Conservation (phyloP, 2,113 vertebrate genomes). For the Cettia cetti region DNA sequence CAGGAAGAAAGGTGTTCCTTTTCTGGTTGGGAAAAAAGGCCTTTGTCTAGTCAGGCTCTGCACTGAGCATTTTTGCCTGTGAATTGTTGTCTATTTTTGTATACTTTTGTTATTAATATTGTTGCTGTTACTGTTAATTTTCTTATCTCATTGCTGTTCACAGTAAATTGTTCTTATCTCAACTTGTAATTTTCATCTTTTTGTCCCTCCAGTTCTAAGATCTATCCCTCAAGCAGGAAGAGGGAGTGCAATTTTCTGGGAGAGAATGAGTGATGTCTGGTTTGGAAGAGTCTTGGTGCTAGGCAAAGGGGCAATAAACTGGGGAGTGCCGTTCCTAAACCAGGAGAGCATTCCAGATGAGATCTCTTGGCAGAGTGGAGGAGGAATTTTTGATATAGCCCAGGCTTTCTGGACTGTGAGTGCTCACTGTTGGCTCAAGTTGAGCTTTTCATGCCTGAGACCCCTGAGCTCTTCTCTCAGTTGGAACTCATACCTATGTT, state of each 20-base stretch:
- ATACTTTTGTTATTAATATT: not conserved
- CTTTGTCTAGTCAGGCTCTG: accelerated
- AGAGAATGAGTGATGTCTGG: accelerated
- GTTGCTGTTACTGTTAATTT: not conserved
- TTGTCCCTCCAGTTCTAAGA: not conserved
- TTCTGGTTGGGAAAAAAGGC: not conserved
- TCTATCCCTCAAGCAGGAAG: not conserved
- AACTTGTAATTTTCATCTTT: not conserved
- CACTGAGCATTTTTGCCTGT: not conserved
- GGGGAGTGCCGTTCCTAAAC: not conserved
- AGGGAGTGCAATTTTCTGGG: not conserved
- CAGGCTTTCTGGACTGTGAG: not conserved
- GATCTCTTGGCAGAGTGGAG: not conserved
- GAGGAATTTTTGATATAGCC: not conserved
- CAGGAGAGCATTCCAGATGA: not conserved
- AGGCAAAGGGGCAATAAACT: not conserved
- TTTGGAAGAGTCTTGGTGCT: not conserved
- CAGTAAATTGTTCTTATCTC: not conserved
- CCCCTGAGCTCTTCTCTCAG: not conserved
- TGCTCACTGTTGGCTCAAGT: not conserved
- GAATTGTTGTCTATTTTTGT: not conserved
- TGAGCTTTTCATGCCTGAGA: not conserved
- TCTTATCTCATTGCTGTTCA: not conserved
- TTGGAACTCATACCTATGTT: accelerated
- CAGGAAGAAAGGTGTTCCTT: not conserved